Percentiles rank a stretch among this genome's conserved stretches.
Evolutionary conservation across 2,113 vertebrate genomes (phyloP).

Genomic region (Tychaedon coryphoeus): DNA sequence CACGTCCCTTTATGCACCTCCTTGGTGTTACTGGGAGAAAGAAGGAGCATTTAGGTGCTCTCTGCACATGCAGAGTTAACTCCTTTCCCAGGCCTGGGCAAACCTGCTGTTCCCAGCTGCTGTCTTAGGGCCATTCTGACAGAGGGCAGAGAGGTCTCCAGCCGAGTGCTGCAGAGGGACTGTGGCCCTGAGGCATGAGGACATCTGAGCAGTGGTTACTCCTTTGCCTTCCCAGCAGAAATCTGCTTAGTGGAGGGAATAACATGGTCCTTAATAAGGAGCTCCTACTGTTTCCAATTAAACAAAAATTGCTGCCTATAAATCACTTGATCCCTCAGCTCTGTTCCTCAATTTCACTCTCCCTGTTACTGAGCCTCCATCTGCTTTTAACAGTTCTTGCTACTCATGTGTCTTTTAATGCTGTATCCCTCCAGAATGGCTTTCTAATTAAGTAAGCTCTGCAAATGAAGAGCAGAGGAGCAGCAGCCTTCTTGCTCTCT

Average conservation of each 20-base stretch:
- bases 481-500: constrained; percentile 43
- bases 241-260: constrained; percentile 1
- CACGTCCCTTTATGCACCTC: background rate
- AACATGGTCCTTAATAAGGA: constrained; percentile 22
- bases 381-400: constrained; percentile 40
- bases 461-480: constrained; percentile 56
- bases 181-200: background rate
- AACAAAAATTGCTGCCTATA: constrained; percentile 47
- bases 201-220: background rate
- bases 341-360: constrained; percentile 44
- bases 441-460: constrained; percentile 56
- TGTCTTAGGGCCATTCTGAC: background rate
- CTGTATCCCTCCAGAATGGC: constrained; percentile 34
- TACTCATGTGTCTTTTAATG: constrained; percentile 6
- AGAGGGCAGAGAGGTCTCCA: background rate
- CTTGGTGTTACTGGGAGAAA: background rate
- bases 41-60: background rate
- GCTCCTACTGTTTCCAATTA: constrained; percentile 52
- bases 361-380: constrained; percentile 28
- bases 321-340: constrained; percentile 56
- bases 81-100: background rate
- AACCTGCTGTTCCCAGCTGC: background rate
- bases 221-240: background rate
- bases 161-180: background rate
- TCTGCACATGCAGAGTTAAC: background rate